A percentile compares a stretch with the other conserved stretches of the same genome.
Conservation (phyloP, 2,888 invertebrate genomes). For the Cryptocheilus praepositus region DNA sequence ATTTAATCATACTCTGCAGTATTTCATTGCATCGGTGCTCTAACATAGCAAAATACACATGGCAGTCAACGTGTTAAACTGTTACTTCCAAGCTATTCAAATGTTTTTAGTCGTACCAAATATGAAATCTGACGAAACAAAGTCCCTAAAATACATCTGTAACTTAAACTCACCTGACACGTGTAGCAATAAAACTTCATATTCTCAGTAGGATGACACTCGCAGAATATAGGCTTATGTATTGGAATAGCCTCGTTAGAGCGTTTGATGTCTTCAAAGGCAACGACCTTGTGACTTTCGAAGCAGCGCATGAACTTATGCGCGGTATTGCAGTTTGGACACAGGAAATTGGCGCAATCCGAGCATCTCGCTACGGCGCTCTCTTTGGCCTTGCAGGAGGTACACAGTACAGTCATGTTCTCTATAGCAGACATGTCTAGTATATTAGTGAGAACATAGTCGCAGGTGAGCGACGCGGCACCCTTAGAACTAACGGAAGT, state of each 20-base stretch:
- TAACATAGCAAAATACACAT: too few species aligned
- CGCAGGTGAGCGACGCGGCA: constrained; percentile 87
- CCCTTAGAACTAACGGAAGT: constrained; percentile 87
- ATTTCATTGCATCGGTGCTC: too few species aligned
- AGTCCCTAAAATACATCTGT: too few species aligned
- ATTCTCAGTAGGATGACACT: constrained; percentile 87
- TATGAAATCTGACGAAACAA: too few species aligned
- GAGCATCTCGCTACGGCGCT: constrained; percentile 95
- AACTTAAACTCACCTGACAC: constrained; percentile 78
- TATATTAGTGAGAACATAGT: constrained; percentile 91
- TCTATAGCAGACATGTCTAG: constrained; percentile 88
- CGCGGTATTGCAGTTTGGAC: constrained; percentile 95
- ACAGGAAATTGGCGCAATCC: constrained; percentile 95
- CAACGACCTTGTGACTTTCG: constrained; percentile 94
- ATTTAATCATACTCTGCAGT: too few species aligned
- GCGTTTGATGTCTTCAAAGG: constrained; percentile 89
- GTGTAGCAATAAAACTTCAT: constrained; percentile 92
- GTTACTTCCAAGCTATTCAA: too few species aligned
- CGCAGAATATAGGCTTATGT: constrained; percentile 92
- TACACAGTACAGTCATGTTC: constrained; percentile 83
- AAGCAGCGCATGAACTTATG: constrained; percentile 98
- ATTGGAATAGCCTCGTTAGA: constrained; percentile 88
- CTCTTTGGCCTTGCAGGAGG: constrained; percentile 96
- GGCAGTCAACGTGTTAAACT: too few species aligned
- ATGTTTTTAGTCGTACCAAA: too few species aligned